Base-by-base conservation (phyloP, 2,888 invertebrate species). In the Calameuta filiformis region DNA sequence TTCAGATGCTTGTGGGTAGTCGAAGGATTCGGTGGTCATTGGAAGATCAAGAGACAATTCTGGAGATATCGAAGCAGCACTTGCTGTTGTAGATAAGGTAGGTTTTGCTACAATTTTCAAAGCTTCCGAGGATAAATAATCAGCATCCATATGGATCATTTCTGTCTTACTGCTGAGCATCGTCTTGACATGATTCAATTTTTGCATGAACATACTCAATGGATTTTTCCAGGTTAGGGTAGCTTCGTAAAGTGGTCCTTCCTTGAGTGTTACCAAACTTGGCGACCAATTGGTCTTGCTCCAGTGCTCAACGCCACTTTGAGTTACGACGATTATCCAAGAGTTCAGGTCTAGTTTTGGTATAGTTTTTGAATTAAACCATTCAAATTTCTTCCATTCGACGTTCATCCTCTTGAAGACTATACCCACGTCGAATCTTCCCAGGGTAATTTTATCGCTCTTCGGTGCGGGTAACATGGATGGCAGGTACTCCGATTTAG, bases 211-310 rank as follows among this genome's bases (percentile, higher is more conserved):
- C 69, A 87, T 89, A 40, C 90, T 89, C 34, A 90, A 80, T 81
- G 89, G 90, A 80, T 88, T 89, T 68, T 90, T 90, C 91, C 91
- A 91, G n/a, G 90, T 88, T 12, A 91, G 84, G 1, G 87, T 89
- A 0, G 91, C 91, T 69, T 91, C 91, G 82, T 85, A 90, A 12
- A 91, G 85, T 0, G 89, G 85, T 0, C 90, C 89, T n/a, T 87
- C 86, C 74, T 88, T 89, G 73, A 91, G 80, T 0, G 87, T 86
- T n/a, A 90, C 89, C 76, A 91, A 73, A 0, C 83, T 90, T 0
- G 91, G 91, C 3, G 81, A 81, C 91, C 91, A 91, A 33, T 89
- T 89, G 76, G 90, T 88, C 89, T 89, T 90, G 74, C 88, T 89
- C 83, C 79, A 87, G 56, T 90, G 90, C 4, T 90, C 80, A 3